Evolutionary conservation across 2,797 vertebrate genomes (phyloP), one percentile per base, ranked within the genome.

Genomic region (Erethizon dorsatum): DNA sequence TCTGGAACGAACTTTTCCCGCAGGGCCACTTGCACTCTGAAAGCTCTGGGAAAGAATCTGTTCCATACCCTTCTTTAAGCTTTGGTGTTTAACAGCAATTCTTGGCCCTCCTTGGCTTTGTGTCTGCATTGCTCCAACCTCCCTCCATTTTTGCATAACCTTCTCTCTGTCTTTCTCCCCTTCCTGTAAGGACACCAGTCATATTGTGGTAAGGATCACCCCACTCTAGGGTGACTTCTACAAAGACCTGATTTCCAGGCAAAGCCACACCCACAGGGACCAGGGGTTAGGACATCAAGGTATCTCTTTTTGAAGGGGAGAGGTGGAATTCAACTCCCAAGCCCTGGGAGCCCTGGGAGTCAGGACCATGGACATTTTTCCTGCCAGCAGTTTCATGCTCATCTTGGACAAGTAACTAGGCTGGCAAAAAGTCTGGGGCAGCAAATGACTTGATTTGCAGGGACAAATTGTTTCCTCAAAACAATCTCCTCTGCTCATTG

Each of bases 1-100:
- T 92, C 63, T 92, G 83, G 69, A 47, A n/a, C 37, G 61, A 79
- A 54, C 50, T 52, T 94, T 77, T 89, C n/a, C 83, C 56, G 31
- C 56, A 50, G 37, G 50, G 79, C 59, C 10, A 37, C 22, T 45
- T 33, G 13, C 4, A 50, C 41, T 57, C 17, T 67, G 63, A 78
- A 67, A 8, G 54, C 57, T 33, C 87, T 59, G 65, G 37, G 63
- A 14, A 67, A 67, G 28, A 67, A 47, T 77, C 82, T 50, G 50
- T n/a, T 78, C 31, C 57, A 65, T 83, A 52, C 11, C 65, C 45
- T 45, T 83, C 20, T 89, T 17, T 89, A 47, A 88, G 57, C 67
- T 75, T 77, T 94, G 79, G n/a, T 47, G 67, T 31, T 71, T 45
- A 47, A 28, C 13, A 31, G 7, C 69, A 83, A 47, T 17, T 26